phyloP scores from a whole-genome alignment of 2,888 invertebrate species.

The Dysmachus trigonus region DNA sequence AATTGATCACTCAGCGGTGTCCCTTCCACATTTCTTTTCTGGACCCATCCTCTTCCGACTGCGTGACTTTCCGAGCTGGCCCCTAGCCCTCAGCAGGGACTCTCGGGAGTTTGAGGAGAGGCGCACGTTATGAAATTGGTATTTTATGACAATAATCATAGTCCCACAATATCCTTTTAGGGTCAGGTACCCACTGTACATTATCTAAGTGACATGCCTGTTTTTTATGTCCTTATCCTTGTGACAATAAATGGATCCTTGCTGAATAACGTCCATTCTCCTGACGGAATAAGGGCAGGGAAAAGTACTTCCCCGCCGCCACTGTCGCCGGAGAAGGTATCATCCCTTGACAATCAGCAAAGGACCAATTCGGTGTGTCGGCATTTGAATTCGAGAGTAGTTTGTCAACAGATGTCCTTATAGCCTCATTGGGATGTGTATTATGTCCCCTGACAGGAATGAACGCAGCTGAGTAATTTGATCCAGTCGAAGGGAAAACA shows the following conservation, averaged over 20 bases:
- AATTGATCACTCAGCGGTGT: background rate
- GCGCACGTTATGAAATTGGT: slow-evolving; percentile 32
- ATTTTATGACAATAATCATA: slow-evolving; percentile 41
- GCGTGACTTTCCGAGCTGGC: background rate
- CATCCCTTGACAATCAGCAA: slow-evolving; percentile 42
- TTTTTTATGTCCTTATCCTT: slow-evolving; percentile 38
- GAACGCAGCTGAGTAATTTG: slow-evolving; percentile 39
- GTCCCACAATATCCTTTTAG: slow-evolving; percentile 35
- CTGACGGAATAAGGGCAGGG: background rate
- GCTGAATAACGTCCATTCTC: background rate
- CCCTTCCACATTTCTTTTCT: background rate
- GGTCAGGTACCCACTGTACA: slow-evolving; percentile 30
- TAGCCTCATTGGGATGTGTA: slow-evolving; percentile 46
- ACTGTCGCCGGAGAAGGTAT: background rate
- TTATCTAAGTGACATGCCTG: slow-evolving; percentile 33
- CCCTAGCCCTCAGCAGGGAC: background rate
- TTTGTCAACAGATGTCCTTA: slow-evolving; percentile 50
- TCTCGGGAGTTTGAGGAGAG: background rate
- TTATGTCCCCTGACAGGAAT: slow-evolving; percentile 45
- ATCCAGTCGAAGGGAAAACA: slow-evolving; percentile 30
- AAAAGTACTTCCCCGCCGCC: background rate
- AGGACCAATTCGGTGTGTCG: slow-evolving; percentile 46
- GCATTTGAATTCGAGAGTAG: slow-evolving; percentile 48
- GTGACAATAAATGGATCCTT: slow-evolving; percentile 31
- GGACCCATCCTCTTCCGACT: background rate